Percentiles rank a stretch among this genome's conserved stretches.
Evolutionary conservation across 2,888 invertebrate species (phyloP).

Genomic region (Eupithecia tripunctaria): DNA sequence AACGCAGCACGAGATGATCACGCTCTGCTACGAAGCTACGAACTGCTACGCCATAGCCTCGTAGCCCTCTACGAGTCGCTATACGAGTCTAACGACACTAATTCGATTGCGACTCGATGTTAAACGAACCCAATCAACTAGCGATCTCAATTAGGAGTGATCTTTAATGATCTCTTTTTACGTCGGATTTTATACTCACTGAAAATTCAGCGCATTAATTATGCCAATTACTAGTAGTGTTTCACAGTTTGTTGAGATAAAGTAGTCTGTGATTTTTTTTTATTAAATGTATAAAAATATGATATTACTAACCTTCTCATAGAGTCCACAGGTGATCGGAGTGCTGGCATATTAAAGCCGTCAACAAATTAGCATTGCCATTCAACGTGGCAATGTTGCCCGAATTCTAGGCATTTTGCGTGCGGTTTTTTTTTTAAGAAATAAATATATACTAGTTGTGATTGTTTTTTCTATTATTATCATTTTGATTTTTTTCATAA

Average conservation of each 20-base stretch:
- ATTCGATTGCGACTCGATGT: slow-evolving; percentile 64
- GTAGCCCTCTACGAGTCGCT: slow-evolving; percentile 41
- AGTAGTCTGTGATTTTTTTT: not conserved
- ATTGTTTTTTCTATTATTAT: too few species aligned
- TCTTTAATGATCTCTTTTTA: slow-evolving; percentile 33
- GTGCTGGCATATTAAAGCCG: too few species aligned
- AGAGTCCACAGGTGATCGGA: too few species aligned
- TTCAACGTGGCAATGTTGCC: too few species aligned
- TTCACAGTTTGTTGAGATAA: not conserved
- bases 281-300: not conserved
- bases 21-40: slow-evolving; percentile 28
- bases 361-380: too few species aligned
- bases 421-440: too few species aligned
- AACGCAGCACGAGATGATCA: not conserved
- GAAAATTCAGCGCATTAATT: not conserved
- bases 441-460: too few species aligned
- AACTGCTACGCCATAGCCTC: slow-evolving; percentile 37
- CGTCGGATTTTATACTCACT: not conserved
- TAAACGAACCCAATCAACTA: slow-evolving; percentile 69
- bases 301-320: too few species aligned
- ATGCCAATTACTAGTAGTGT: not conserved
- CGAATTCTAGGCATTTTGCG: too few species aligned
- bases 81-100: slow-evolving; percentile 66
- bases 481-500: too few species aligned
- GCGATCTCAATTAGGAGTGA: slow-evolving; percentile 66